A percentile compares a stretch with the other conserved stretches of the same genome.
Evolutionary conservation across 2,113 vertebrate genomes (phyloP).

Genomic region (Lamprologus callipterus): DNA sequence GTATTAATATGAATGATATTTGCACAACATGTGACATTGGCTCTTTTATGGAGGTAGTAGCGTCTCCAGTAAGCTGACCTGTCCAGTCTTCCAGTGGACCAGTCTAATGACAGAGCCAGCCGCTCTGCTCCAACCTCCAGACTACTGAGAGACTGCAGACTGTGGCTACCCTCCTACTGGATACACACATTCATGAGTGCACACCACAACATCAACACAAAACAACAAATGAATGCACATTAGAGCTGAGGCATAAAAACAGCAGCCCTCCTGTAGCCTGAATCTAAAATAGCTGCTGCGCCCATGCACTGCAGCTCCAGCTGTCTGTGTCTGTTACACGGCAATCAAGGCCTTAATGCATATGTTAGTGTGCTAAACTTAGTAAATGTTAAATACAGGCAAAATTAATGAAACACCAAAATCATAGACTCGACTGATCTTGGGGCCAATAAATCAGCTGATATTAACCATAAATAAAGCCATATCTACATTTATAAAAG

Average conservation of each 20-base stretch:
- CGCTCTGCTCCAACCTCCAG: slow-evolving; percentile 68
- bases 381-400: background rate
- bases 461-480: background rate
- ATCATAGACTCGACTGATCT: background rate
- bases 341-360: background rate
- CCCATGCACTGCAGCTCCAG: background rate
- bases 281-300: background rate
- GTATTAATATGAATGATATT: background rate
- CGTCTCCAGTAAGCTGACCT: slow-evolving; percentile 63
- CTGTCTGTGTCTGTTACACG: background rate
- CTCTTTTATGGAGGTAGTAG: background rate
- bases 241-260: background rate
- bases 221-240: background rate
- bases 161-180: slow-evolving; percentile 74
- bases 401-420: background rate
- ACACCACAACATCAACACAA: background rate
- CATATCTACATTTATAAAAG: background rate
- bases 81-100: slow-evolving; percentile 82
- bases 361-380: background rate
- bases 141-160: slow-evolving; percentile 67
- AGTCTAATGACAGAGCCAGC: slow-evolving; percentile 88
- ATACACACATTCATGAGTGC: slow-evolving; percentile 44
- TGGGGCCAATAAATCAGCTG: background rate
- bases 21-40: background rate
- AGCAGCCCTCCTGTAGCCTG: background rate